phyloP scores from a whole-genome alignment of 2,113 vertebrate genomes.

The Mesitornis unicolor region DNA sequence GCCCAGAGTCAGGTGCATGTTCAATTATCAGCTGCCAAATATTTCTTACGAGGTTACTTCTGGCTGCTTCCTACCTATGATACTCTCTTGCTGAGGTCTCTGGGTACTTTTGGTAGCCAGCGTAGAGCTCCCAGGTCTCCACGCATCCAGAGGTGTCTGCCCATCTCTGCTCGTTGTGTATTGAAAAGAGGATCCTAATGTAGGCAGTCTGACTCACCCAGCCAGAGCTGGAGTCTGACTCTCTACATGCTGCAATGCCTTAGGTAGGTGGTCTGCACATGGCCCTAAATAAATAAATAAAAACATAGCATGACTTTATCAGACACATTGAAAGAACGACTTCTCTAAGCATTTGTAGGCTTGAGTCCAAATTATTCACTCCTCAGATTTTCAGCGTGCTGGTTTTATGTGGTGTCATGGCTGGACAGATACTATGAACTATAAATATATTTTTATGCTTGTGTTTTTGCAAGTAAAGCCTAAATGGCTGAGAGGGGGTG shows the following conservation, averaged over 20 bases:
- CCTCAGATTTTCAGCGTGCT: constrained; percentile 25
- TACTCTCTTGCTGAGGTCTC: background rate
- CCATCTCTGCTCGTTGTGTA: background rate
- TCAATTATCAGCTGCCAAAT: background rate
- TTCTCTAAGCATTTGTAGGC: constrained; percentile 25
- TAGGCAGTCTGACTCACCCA: background rate
- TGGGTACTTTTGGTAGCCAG: background rate
- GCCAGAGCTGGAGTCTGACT: background rate
- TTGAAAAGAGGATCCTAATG: background rate
- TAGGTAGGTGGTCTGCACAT: constrained; percentile 53
- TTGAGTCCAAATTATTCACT: constrained; percentile 23
- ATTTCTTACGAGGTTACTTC: constrained; percentile 5
- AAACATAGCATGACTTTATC: constrained; percentile 48
- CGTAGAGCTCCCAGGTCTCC: background rate
- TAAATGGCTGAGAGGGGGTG: background rate
- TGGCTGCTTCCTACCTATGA: background rate
- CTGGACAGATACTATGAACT: constrained; percentile 31
- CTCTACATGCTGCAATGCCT: background rate
- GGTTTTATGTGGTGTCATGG: constrained; percentile 62
- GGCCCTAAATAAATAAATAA: constrained; percentile 52
- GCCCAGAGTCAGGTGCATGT: background rate
- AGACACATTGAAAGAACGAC: constrained; percentile 42
- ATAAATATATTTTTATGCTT: constrained; percentile 37
- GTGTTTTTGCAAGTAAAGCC: constrained; percentile 49
- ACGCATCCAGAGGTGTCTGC: background rate